Conservation (phyloP, 1,140 invertebrate genomes). For the Achatina immaculata region DNA sequence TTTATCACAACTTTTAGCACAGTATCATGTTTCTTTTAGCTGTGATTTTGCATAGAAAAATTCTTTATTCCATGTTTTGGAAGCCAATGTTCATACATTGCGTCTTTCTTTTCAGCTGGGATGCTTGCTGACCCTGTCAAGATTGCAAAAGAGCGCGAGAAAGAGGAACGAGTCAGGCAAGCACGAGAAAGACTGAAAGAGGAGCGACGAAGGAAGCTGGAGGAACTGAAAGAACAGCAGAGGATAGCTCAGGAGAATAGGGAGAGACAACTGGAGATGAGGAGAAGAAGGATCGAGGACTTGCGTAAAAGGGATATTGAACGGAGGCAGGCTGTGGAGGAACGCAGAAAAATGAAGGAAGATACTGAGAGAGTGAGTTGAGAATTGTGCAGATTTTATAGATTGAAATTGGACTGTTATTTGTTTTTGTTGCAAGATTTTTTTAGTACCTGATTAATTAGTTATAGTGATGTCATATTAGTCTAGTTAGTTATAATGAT, state of each 20-base stretch:
- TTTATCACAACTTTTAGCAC: too few relatives aligned
- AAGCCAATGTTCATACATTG: background rate
- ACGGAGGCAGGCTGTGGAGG: constrained; percentile 60
- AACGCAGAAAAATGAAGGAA: constrained; percentile 58
- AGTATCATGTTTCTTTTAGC: too few relatives aligned
- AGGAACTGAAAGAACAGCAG: constrained; percentile 65
- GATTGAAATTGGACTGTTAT: background rate
- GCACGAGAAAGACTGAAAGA: constrained; percentile 59
- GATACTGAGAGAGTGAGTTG: constrained; percentile 57
- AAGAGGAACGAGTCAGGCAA: constrained; percentile 59
- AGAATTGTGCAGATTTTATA: background rate
- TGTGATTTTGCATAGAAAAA: too few relatives aligned
- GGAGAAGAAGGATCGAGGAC: constrained; percentile 66
- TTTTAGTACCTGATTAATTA: background rate
- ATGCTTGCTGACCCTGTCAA: constrained; percentile 52
- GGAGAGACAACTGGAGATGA: constrained; percentile 61
- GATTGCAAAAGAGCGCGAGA: constrained; percentile 61
- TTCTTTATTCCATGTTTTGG: too few relatives aligned
- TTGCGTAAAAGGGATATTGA: constrained; percentile 61
- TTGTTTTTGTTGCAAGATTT: background rate
- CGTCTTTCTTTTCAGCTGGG: background rate
- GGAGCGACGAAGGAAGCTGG: constrained; percentile 62
- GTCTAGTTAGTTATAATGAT: too few relatives aligned
- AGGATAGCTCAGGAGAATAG: constrained; percentile 63
- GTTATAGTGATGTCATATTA: too few relatives aligned